Base-by-base conservation (phyloP, 2,888 invertebrate genomes). In the Apotomis capreana region DNA sequence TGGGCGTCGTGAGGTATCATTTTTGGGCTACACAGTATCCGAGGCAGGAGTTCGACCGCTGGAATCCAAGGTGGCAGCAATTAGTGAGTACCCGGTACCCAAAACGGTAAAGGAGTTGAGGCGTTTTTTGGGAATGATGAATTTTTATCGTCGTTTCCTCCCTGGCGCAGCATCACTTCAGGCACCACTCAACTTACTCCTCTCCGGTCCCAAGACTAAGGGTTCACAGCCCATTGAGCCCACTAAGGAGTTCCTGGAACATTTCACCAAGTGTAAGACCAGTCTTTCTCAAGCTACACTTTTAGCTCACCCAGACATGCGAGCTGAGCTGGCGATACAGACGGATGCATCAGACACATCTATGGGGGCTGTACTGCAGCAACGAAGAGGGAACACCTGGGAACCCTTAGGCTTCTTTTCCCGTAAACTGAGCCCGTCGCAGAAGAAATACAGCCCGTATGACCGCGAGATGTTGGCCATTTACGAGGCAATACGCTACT, bases 321-420 rank as follows among this genome's bases (percentile, higher is more conserved):
- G 76, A n/a, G 79, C 83, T 0, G 68, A 80, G 55, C 55, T 44
- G 44, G 44, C 44, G 6, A 44, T 44, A 6, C 44, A 44, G 44
- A 44, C 44, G 8, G 44, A 44, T 8, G 44, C 44, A 3, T 44
- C 44, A 8, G 44, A 44, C 44, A 44, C 44, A 3, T 5, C 44
- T 6, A 44, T 44, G 44, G 44, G 44, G 3, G 44, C 4, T 3
- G 44, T 44, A 44, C 44, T 44, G 5, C 85, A 89, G 67, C 88
- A 89, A 74, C 36, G 62, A 0, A 71, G 74, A 4, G 62, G 77
- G 4, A 63, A 75, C 9, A 15, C 64, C 0, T 82, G 84, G 81
- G 75, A 87, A 75, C 87, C 87, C 0, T 68, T 88, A 4, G 83
- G 81, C 0, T 89, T 87, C 68, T 88, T 83, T 69, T 86, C 85